A percentile compares a stretch with the other conserved stretches of the same genome.
Conservation (phyloP, 2,113 vertebrate species). For the Corythoichthys haematopterus region DNA sequence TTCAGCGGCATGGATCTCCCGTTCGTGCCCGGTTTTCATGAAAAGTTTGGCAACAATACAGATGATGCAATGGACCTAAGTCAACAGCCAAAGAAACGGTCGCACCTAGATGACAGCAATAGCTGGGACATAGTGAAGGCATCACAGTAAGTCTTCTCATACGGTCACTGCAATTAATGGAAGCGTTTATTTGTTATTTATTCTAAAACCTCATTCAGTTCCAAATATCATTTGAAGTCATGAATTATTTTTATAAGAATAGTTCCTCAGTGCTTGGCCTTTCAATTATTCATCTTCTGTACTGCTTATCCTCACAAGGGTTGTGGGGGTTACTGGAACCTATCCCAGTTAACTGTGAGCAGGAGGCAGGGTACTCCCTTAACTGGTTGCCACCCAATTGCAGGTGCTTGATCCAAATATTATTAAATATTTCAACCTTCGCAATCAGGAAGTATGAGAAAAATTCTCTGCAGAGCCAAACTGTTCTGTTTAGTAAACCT, state of each 20-base stretch:
- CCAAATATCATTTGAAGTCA: too few species aligned
- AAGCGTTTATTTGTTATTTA: not conserved
- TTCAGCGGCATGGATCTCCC: slow-evolving; percentile 47
- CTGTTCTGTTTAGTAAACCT: not conserved
- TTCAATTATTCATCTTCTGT: too few species aligned
- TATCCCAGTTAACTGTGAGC: too few species aligned
- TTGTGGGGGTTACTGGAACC: too few species aligned
- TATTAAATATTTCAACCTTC: too few species aligned
- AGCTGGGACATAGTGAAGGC: slow-evolving; percentile 92
- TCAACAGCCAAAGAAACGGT: slow-evolving; percentile 69
- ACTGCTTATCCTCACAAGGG: too few species aligned
- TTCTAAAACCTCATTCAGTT: too few species aligned
- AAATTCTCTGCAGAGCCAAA: not conserved
- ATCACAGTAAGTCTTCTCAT: slow-evolving; percentile 81
- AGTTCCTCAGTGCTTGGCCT: too few species aligned
- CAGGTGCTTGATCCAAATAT: too few species aligned
- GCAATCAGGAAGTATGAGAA: not conserved
- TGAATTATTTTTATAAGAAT: too few species aligned
- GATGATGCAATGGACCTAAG: slow-evolving; percentile 59
- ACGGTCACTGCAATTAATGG: not conserved
- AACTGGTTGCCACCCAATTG: too few species aligned
- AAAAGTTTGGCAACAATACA: slow-evolving; percentile 42
- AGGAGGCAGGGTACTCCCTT: too few species aligned
- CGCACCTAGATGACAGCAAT: slow-evolving; percentile 77
- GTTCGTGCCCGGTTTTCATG: slow-evolving; percentile 51